Conservation (phyloP, 2,113 vertebrate species). For the Phylloscopus trochiloides region DNA sequence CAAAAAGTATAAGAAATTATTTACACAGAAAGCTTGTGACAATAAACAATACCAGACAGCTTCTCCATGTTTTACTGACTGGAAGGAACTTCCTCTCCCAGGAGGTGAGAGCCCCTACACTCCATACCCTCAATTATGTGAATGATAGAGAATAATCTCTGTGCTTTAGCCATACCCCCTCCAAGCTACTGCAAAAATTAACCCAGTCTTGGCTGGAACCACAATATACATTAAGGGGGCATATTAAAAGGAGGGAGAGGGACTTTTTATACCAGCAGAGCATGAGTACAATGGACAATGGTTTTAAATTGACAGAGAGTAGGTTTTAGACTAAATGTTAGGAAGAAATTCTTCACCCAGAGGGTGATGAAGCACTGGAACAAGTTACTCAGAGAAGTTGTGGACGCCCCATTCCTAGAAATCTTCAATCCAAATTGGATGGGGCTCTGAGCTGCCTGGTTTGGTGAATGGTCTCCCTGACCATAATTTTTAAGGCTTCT, state of each 20-base stretch:
- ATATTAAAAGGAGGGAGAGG: not conserved
- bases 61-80: not conserved
- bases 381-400: accelerated
- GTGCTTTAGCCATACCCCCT: not conserved
- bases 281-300: accelerated
- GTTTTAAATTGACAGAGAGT: not conserved
- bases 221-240: not conserved
- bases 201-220: accelerated
- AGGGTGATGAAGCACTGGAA: not conserved
- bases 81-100: not conserved
- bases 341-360: not conserved
- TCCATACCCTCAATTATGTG: too few relatives aligned
- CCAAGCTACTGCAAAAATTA: not conserved
- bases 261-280: not conserved
- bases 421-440: not conserved
- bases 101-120: not conserved
- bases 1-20: not conserved
- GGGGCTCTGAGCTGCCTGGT: not conserved
- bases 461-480: not conserved
- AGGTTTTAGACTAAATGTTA: not conserved
- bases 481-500: not conserved
- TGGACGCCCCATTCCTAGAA: not conserved
- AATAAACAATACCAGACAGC: not conserved
- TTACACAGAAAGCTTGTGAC: not conserved
- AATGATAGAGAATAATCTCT: not conserved